phyloP scores from a whole-genome alignment of 2,888 invertebrate genomes.

The Orthosia incerta region DNA sequence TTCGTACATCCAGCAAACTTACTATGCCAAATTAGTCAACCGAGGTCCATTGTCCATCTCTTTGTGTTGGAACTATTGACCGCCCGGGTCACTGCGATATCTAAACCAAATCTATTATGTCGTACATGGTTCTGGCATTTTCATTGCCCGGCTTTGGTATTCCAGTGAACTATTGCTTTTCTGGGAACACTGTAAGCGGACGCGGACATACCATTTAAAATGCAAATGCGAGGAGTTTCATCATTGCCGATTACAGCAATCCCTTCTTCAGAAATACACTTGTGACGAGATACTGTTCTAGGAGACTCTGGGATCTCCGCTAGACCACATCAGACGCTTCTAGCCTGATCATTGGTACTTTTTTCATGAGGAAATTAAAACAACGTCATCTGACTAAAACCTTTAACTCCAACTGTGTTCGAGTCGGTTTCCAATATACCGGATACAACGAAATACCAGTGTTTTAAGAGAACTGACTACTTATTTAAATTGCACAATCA shows the following conservation, averaged over 20 bases:
- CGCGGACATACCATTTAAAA: not conserved
- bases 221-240: not conserved
- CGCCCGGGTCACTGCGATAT: conserved; percentile 10
- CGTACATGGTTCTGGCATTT: conserved; percentile 28
- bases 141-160: conserved; percentile 1
- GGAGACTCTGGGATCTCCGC: not conserved
- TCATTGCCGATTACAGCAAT: not conserved
- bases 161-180: conserved; percentile 13
- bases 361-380: not conserved
- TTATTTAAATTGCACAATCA: not conserved
- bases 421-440: not conserved
- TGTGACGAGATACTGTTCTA: not conserved
- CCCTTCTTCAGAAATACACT: not conserved
- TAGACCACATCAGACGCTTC: not conserved
- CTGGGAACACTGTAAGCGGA: not conserved
- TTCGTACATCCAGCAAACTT: not conserved
- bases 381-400: not conserved
- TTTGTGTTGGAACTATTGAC: conserved; percentile 28
- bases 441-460: too few relatives aligned
- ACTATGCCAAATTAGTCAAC: conserved; percentile 2
- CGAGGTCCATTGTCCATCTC: conserved; percentile 23
- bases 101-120: conserved; percentile 30
- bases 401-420: not conserved
- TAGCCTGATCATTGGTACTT: not conserved
- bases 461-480: too few relatives aligned